phyloP scores from a whole-genome alignment of 2,113 vertebrate species.

The Gnathonemus longibarbis region DNA sequence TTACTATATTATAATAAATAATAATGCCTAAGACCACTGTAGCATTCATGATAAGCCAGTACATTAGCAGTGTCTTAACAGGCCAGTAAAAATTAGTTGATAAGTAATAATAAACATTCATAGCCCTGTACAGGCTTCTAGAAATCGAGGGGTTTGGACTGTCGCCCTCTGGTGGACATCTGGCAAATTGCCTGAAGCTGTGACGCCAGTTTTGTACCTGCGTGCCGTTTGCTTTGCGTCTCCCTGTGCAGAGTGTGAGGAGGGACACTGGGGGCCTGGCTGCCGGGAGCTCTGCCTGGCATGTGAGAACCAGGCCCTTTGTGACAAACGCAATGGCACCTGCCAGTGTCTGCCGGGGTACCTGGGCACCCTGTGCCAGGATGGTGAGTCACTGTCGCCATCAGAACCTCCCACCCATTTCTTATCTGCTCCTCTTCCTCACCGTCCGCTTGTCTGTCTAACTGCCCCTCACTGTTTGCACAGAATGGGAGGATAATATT shows the following conservation, averaged over 20 bases:
- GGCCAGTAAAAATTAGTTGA: not conserved
- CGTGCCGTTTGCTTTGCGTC: not conserved
- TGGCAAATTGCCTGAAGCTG: not conserved
- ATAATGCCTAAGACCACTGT: not conserved
- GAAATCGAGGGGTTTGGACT: not conserved
- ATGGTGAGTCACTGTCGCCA: conserved; percentile 44
- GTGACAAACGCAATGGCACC: conserved; percentile 48
- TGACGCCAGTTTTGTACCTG: not conserved
- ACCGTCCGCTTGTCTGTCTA: not conserved
- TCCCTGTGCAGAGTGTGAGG: conserved; percentile 59
- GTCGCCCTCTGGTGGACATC: not conserved
- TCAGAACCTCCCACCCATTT: not conserved
- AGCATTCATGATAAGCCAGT: not conserved
- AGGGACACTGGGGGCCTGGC: conserved; percentile 65
- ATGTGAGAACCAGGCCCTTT: conserved; percentile 58
- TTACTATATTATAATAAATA: not conserved
- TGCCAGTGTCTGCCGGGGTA: conserved; percentile 62
- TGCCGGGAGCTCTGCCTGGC: conserved; percentile 63
- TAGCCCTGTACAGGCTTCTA: not conserved
- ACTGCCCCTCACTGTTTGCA: not conserved
- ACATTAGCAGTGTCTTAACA: not conserved
- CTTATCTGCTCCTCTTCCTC: not conserved
- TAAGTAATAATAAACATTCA: not conserved
- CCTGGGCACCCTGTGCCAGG: conserved; percentile 60
- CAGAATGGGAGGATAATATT: not conserved